A percentile compares a stretch with the other conserved stretches of the same genome.
phyloP scores from a whole-genome alignment of 64 coral and sea anemone genomes.

The Dendrophyllia cribrosa region DNA sequence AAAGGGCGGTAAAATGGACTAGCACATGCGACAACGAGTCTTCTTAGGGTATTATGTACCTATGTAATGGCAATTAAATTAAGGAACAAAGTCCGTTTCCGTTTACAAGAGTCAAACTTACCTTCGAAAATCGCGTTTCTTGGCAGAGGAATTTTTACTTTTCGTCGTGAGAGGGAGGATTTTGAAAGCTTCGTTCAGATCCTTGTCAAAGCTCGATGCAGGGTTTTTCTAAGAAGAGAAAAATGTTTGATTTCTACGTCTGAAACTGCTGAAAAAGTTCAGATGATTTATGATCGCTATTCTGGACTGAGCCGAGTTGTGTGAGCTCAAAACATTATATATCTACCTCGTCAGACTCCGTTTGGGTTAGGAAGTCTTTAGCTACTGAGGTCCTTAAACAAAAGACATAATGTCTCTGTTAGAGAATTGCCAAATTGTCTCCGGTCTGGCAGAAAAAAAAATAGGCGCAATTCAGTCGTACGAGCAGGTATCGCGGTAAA shows the following conservation, averaged over 20 bases:
- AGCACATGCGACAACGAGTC: neutral
- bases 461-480: neutral
- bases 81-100: neutral
- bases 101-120: neutral
- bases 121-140: neutral
- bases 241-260: neutral
- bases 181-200: neutral
- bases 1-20: neutral
- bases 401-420: neutral
- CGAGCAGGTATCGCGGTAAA: neutral
- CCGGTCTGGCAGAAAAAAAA: neutral
- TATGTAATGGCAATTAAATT: neutral
- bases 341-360: no score
- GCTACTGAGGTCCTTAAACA: neutral
- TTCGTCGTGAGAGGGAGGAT: neutral
- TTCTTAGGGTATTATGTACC: neutral
- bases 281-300: no score
- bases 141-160: neutral
- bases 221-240: neutral
- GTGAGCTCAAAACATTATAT: no score
- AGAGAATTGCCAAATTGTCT: slow-evolving; percentile 15
- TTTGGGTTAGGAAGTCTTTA: neutral
- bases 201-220: neutral
- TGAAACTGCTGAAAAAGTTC: neutral
- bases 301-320: no score